Evolutionary conservation across 2,888 invertebrate species (phyloP).

Genomic region (Aleiodes alternator): DNA sequence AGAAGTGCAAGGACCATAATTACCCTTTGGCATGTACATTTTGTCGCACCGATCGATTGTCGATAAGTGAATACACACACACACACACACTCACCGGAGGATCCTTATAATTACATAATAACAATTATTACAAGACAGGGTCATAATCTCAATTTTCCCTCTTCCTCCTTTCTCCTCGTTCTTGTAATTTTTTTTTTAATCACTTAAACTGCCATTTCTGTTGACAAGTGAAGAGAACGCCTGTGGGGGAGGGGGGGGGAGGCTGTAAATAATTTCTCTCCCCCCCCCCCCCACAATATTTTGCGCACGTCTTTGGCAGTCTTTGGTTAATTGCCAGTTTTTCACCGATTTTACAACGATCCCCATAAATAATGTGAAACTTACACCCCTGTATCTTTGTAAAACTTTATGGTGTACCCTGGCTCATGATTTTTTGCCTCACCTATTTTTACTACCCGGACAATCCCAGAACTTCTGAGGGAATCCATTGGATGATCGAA

Average conservation of each 20-base stretch:
- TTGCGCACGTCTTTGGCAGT: conserved; percentile 24
- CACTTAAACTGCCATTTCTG: conserved; percentile 13
- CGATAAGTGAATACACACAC: conserved; percentile 29
- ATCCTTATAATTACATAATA: conserved; percentile 37
- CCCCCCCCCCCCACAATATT: background rate
- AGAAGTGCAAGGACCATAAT: conserved; percentile 18
- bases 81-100: conserved; percentile 5
- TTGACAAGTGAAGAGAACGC: conserved; percentile 10
- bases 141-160: conserved; percentile 18
- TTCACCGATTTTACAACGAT: conserved; percentile 14
- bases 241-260: no score
- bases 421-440: conserved; percentile 1
- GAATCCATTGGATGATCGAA: no score
- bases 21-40: conserved; percentile 17
- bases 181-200: conserved; percentile 3
- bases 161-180: background rate
- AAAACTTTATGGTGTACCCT: conserved; percentile 23
- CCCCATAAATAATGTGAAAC: conserved; percentile 29
- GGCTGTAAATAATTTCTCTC: conserved; percentile 22
- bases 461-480: no score
- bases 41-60: conserved; percentile 35
- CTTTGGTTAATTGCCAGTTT: conserved; percentile 20
- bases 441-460: no score
- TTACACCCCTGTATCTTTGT: conserved; percentile 23
- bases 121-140: conserved; percentile 30